Evolutionary conservation across 2,113 vertebrate genomes (phyloP), one percentile per base, ranked within the genome.

Genomic region (Sorex fumeus): DNA sequence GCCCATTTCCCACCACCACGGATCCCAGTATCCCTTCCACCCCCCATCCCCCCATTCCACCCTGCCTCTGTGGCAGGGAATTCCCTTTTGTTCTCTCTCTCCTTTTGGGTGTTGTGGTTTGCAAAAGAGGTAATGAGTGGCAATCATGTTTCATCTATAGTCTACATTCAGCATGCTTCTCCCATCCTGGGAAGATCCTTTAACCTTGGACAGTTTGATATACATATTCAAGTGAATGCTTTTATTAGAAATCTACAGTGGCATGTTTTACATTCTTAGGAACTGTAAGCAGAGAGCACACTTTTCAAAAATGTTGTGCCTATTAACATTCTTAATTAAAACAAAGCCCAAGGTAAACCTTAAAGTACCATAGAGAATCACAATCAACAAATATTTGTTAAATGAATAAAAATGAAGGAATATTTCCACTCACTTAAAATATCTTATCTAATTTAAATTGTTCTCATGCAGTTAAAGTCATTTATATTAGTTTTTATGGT

Each of bases 361-460:
- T 66, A 72, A 94, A 84, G 64, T 27, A 34, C 4, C 21, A 47
- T n/a, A 70, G 90, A 40, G 43, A 89, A 89, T 93, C 0, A n/a
- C 77, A 88, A 25, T 32, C 71, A 80, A 87, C 4, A 77, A 89
- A 69, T 66, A 74, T 74, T 45, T 92, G 32, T 70, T 23, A 45
- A 90, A 86, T 89, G 30, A 90, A 69, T 67, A 8, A 83, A 53
- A 23, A 21, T 76, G 23, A 87, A 40, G 66, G 25, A 81, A 2
- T 79, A 47, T 70, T 27, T 78, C 40, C 30, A 86, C 64, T 27
- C 18, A 53, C 36, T 62, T 60, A 90, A 87, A 95, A 62, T 3
- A 66, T 23, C 6, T 64, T 60, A 36, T 92, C 34, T 84, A 71
- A 62, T 72, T 80, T 80, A 93, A 90, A 76, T 15, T 80, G 25